Percentiles rank a stretch among this genome's conserved stretches.
These are phyloP conservation scores for Pelecanoides urinatrix DNA, from an alignment of 2,113 vertebrate genomes.

Conservation along the genomic window DNA sequence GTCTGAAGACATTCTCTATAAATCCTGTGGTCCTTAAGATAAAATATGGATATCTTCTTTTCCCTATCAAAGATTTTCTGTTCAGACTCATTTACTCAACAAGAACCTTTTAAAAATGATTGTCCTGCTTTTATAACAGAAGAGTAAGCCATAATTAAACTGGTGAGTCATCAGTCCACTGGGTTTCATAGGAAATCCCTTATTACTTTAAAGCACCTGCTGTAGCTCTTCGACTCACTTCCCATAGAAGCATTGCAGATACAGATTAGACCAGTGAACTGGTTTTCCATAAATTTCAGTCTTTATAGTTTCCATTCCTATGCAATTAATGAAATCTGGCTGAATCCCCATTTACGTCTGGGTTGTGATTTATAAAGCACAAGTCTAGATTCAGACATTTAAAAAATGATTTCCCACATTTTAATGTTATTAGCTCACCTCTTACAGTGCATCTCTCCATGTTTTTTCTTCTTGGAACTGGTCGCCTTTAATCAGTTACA, in stretches of 20 bases:
- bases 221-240: conserved; percentile 24
- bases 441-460: not conserved
- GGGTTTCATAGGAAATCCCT: conserved; percentile 52
- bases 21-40: not conserved
- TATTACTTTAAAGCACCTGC: conserved; percentile 40
- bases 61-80: not conserved
- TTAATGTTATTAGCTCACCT: conserved; percentile 39
- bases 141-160: conserved; percentile 16
- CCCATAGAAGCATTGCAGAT: conserved; percentile 22
- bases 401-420: conserved; percentile 41
- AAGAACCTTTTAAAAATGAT: not conserved
- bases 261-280: conserved; percentile 28
- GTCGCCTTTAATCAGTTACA: not conserved
- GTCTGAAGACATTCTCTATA: not conserved
- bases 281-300: conserved; percentile 41
- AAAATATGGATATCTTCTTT: not conserved
- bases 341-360: conserved; percentile 32
- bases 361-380: conserved; percentile 56
- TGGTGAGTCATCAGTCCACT: conserved; percentile 25
- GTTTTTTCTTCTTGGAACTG: conserved; percentile 28
- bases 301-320: conserved; percentile 38
- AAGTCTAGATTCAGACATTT: conserved; percentile 18
- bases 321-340: conserved; percentile 63
- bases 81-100: not conserved
- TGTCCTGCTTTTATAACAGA: conserved; percentile 10